phyloP scores from a whole-genome alignment of 2,797 vertebrate genomes.

The Schizopygopsis pylzovi region DNA sequence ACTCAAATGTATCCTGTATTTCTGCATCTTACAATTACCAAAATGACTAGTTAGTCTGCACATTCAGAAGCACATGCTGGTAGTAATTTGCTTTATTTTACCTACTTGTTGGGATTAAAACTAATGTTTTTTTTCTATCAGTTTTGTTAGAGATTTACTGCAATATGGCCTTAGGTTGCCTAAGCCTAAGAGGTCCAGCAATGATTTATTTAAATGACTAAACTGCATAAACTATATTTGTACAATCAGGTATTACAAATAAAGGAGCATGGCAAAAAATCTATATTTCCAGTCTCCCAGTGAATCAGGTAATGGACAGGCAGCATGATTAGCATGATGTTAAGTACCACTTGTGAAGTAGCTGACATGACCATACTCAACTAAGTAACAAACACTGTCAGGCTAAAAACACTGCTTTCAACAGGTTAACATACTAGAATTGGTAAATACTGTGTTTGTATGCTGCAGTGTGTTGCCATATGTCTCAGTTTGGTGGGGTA shows the following conservation, averaged over 20 bases:
- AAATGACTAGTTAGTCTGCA: neutral
- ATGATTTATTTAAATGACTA: constrained; percentile 9
- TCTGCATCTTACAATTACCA: neutral
- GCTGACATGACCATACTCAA: neutral
- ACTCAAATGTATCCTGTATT: neutral
- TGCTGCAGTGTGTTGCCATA: neutral
- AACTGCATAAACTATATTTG: neutral
- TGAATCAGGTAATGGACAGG: neutral
- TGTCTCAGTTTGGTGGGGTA: neutral
- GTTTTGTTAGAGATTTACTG: neutral
- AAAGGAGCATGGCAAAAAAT: neutral
- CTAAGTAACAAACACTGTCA: neutral
- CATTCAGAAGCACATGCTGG: neutral
- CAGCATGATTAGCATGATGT: neutral
- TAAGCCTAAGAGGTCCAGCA: neutral
- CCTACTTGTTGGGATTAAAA: neutral
- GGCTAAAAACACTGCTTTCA: neutral
- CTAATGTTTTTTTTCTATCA: neutral
- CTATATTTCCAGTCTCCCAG: constrained; percentile 5
- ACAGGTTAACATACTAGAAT: neutral
- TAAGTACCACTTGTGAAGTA: constrained; percentile 4
- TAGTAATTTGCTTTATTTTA: neutral
- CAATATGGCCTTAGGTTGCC: neutral
- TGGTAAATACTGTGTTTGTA: neutral
- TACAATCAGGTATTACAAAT: neutral